phyloP scores from a whole-genome alignment of 2,113 vertebrate genomes.

The Beaufortia kweichowensis region DNA sequence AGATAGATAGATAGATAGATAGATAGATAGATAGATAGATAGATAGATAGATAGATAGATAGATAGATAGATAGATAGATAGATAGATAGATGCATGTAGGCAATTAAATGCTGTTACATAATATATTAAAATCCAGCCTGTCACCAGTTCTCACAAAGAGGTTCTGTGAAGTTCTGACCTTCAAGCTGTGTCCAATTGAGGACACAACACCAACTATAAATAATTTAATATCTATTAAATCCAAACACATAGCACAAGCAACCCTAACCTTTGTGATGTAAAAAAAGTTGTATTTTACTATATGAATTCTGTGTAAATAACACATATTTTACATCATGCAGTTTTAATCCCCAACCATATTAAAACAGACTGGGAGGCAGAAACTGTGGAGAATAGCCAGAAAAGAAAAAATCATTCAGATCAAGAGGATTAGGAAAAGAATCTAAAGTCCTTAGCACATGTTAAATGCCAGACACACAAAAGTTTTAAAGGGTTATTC shows the following conservation, averaged over 20 bases:
- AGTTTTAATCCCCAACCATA: constrained; percentile 23
- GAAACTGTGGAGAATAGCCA: constrained; percentile 16
- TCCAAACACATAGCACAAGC: too few relatives aligned
- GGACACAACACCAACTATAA: too few relatives aligned
- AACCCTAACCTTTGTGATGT: too few relatives aligned
- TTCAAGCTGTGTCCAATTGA: too few relatives aligned
- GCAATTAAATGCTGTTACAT: too few relatives aligned
- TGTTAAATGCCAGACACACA: constrained; percentile 20
- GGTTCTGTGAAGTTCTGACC: too few relatives aligned
- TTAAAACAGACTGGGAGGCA: constrained; percentile 22
- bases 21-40: background rate
- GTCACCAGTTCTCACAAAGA: too few relatives aligned
- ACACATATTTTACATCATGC: background rate
- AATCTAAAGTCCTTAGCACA: constrained; percentile 36
- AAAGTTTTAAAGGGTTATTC: constrained; percentile 31
- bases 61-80: background rate
- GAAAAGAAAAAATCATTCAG: constrained; percentile 18
- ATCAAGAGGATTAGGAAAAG: constrained; percentile 38
- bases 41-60: background rate
- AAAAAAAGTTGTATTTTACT: too few relatives aligned
- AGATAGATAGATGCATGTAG: background rate
- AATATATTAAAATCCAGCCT: too few relatives aligned
- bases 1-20: background rate
- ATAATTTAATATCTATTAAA: too few relatives aligned
- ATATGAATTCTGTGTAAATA: background rate